These are phyloP conservation scores for Enteromius paludinosus DNA, from an alignment of 2,797 vertebrate species.

Conservation along the genomic window DNA sequence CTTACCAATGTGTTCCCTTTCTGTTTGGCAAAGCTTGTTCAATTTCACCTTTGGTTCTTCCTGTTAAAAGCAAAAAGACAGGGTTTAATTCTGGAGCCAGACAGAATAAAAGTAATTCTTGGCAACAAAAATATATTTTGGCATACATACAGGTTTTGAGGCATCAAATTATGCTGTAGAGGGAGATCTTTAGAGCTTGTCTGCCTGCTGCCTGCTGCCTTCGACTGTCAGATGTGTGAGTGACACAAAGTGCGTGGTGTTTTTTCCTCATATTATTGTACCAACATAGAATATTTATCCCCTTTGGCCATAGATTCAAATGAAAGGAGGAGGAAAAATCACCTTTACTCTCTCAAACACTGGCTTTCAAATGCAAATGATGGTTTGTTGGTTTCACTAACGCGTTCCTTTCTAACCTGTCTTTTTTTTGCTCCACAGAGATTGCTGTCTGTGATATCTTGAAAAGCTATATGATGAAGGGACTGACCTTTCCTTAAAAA, in stretches of 20 bases:
- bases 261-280: not conserved
- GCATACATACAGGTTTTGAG: not conserved
- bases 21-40: not conserved
- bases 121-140: not conserved
- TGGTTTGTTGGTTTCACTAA: not conserved
- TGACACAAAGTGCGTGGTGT: not conserved
- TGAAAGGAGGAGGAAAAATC: not conserved
- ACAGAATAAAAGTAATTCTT: not conserved
- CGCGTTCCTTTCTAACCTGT: slow-evolving; percentile 2
- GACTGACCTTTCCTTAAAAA: slow-evolving; percentile 31
- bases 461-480: slow-evolving; percentile 16
- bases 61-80: slow-evolving; percentile 5
- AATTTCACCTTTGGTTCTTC: not conserved
- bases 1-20: not conserved
- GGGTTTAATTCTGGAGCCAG: not conserved
- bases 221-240: slow-evolving; percentile 1
- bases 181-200: not conserved
- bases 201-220: not conserved
- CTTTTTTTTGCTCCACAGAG: not conserved
- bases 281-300: not conserved
- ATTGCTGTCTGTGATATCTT: not conserved
- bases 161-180: not conserved
- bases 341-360: not conserved
- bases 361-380: slow-evolving; percentile 36
- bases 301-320: not conserved